A percentile compares a stretch with the other conserved stretches of the same genome.
phyloP scores from a whole-genome alignment of 1,140 invertebrate genomes.

The Caenorhabditis latens region DNA sequence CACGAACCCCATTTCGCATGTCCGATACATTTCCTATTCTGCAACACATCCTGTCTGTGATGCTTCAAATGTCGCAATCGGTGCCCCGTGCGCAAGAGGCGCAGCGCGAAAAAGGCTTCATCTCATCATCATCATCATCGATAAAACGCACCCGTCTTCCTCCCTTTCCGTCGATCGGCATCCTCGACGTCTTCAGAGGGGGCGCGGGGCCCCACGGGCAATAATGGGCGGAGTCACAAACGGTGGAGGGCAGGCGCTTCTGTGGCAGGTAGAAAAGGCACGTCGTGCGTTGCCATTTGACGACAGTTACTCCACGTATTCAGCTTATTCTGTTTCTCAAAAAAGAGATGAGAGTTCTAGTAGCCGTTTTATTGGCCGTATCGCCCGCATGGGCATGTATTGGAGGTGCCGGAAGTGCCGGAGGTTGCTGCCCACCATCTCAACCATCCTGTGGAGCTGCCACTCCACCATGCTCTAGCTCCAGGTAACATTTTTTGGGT shows the following conservation, averaged over 20 bases:
- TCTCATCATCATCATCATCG: slow-evolving; percentile 53
- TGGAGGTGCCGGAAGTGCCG: slow-evolving; percentile 57
- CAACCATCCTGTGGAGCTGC: slow-evolving; percentile 50
- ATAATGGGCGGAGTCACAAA: neutral
- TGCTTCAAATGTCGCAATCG: slow-evolving; percentile 30
- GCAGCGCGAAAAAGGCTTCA: slow-evolving; percentile 14
- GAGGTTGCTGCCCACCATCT: slow-evolving; percentile 61
- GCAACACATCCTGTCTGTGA: neutral
- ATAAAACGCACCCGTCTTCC: slow-evolving; percentile 4
- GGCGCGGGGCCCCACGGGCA: neutral
- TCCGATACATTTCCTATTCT: neutral
- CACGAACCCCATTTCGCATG: slow-evolving; percentile 38
- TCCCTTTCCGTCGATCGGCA: neutral
- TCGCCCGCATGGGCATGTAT: slow-evolving; percentile 60
- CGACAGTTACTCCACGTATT: slow-evolving; percentile 29
- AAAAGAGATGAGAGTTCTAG: slow-evolving; percentile 25
- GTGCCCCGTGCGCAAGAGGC: neutral
- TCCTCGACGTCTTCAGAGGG: neutral
- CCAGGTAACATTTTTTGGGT: slow-evolving; percentile 52
- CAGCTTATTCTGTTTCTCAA: neutral
- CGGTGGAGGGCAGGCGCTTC: neutral
- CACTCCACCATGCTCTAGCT: slow-evolving; percentile 63
- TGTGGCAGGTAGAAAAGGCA: slow-evolving; percentile 44
- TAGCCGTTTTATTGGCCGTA: slow-evolving; percentile 56
- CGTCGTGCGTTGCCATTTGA: slow-evolving; percentile 21